Conservation (phyloP, 2,888 invertebrate species). For the Pecten maximus region DNA sequence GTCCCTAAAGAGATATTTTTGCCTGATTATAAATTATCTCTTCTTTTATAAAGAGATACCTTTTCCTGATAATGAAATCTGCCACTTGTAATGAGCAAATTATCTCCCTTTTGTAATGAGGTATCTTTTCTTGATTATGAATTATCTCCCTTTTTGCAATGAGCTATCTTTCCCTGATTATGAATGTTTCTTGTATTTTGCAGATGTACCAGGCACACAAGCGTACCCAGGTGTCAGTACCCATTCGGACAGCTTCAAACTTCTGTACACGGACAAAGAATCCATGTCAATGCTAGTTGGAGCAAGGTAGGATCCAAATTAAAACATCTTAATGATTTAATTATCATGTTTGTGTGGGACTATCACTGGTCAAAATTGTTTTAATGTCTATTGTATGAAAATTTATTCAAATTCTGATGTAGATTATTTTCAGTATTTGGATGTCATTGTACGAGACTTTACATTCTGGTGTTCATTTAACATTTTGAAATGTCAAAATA, state of each 20-base stretch:
- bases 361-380: neutral
- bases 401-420: neutral
- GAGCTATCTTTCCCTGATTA: neutral
- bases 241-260: slow-evolving; percentile 64
- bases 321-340: no score
- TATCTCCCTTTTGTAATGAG: neutral
- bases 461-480: slow-evolving; percentile 19
- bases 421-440: no score
- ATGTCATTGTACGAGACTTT: neutral
- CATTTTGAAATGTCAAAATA: slow-evolving; percentile 24
- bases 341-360: no score
- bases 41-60: neutral
- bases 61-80: neutral
- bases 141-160: neutral
- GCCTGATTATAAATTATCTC: neutral
- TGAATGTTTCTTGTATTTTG: slow-evolving; percentile 29
- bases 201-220: slow-evolving; percentile 46
- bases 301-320: slow-evolving; percentile 64
- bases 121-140: neutral
- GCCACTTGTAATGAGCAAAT: no score
- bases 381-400: no score
- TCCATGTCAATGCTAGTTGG: slow-evolving; percentile 69
- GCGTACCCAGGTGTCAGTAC: slow-evolving; percentile 55
- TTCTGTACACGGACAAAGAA: slow-evolving; percentile 64
- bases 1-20: no score